Percentiles rank a stretch among this genome's conserved stretches.
phyloP scores from a whole-genome alignment of 2,888 invertebrate genomes.

The Drosophila subquinaria region DNA sequence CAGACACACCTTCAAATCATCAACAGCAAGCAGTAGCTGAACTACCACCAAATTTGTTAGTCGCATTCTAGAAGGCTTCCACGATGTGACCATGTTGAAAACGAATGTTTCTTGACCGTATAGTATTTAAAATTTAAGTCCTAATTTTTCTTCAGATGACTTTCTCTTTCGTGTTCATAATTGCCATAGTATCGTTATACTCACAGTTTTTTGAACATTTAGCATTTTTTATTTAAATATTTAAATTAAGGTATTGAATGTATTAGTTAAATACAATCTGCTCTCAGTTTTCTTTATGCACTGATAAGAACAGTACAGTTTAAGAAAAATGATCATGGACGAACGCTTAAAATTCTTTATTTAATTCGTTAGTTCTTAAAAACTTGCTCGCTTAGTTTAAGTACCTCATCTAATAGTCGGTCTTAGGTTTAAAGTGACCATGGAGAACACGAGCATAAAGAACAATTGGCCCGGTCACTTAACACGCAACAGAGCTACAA shows the following conservation, averaged over 20 bases:
- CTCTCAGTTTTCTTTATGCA: not conserved
- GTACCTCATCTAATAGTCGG: not conserved
- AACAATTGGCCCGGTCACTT: slow-evolving; percentile 2
- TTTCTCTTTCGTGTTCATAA: not conserved
- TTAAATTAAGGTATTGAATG: not conserved
- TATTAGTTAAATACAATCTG: not conserved
- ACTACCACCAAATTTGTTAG: not conserved
- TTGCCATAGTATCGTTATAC: not conserved
- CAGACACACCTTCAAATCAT: slow-evolving; percentile 11
- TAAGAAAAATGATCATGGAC: too few relatives aligned
- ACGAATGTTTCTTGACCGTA: not conserved
- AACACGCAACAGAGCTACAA: slow-evolving; percentile 1
- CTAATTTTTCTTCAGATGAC: not conserved
- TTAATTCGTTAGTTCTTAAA: too few relatives aligned
- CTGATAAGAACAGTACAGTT: too few relatives aligned
- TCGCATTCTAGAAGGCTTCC: not conserved
- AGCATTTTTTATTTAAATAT: too few relatives aligned
- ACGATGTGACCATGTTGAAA: not conserved
- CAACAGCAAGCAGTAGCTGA: not conserved
- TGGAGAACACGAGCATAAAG: not conserved
- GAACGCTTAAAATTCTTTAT: too few relatives aligned
- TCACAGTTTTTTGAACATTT: not conserved
- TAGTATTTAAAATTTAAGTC: not conserved
- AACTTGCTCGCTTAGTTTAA: not conserved
- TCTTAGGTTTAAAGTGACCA: not conserved